Evolutionary conservation across 2,888 invertebrate genomes (phyloP).

Genomic region (Venusia cambrica): DNA sequence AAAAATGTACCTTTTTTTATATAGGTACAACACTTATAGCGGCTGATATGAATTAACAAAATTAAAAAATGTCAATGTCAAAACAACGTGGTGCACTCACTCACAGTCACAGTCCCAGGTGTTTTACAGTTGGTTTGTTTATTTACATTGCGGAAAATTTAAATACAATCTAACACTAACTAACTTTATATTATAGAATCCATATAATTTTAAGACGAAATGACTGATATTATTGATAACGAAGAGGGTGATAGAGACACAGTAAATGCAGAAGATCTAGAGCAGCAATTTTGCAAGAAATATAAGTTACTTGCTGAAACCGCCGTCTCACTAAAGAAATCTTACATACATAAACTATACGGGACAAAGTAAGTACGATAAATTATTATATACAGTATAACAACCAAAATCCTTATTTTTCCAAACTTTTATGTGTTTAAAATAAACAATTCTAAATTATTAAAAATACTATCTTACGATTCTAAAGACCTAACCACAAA

Average conservation of each 20-base stretch:
- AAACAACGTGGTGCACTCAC: no score
- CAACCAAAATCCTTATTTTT: neutral
- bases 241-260: slow-evolving; percentile 63
- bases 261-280: slow-evolving; percentile 45
- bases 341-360: slow-evolving; percentile 82
- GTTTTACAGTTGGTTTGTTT: slow-evolving; percentile 15
- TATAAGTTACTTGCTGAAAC: slow-evolving; percentile 69
- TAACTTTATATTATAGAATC: no score
- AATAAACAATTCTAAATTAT: no score
- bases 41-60: no score
- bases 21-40: no score
- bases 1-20: no score
- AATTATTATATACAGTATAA: neutral
- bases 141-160: slow-evolving; percentile 2
- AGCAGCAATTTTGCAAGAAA: slow-evolving; percentile 54
- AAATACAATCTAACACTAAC: no score
- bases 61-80: no score
- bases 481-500: slow-evolving; percentile 7
- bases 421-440: neutral
- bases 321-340: slow-evolving; percentile 72
- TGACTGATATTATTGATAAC: slow-evolving; percentile 65
- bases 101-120: no score
- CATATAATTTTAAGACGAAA: no score
- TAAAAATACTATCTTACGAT: no score
- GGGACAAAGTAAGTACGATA: slow-evolving; percentile 74